A percentile compares a stretch with the other conserved stretches of the same genome.
These are phyloP conservation scores for Reticulitermes speratus DNA, from an alignment of 1,140 invertebrate genomes.

Conservation along the genomic window DNA sequence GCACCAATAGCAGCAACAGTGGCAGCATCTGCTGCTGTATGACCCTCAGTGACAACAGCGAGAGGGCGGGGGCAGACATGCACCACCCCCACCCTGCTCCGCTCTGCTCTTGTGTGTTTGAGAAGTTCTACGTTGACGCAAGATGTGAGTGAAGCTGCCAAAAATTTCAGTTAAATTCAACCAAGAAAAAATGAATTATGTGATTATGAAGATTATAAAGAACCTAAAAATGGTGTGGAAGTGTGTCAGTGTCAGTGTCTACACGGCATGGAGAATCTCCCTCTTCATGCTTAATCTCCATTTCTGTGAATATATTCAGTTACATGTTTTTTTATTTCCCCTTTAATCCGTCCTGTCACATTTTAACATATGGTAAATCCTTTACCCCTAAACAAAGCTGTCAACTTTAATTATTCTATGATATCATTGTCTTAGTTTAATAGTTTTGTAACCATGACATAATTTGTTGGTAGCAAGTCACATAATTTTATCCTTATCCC, in stretches of 20 bases:
- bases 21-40: constrained; percentile 17
- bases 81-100: constrained; percentile 16
- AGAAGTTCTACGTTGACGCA: constrained; percentile 3
- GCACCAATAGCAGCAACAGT: constrained; percentile 28
- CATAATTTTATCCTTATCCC: not conserved
- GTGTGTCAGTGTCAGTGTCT: constrained; percentile 7
- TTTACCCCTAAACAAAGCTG: not conserved
- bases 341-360: not conserved
- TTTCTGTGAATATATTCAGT: not conserved
- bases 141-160: constrained; percentile 15
- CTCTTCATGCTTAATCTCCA: constrained; percentile 7
- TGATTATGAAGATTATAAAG: not conserved
- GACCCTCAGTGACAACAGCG: constrained; percentile 5
- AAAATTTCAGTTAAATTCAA: constrained; percentile 20
- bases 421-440: not conserved
- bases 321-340: not conserved
- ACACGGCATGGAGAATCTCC: not conserved
- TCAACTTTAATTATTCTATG: not conserved
- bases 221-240: not conserved
- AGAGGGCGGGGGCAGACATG: not conserved
- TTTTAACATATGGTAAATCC: constrained; percentile 16
- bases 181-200: not conserved
- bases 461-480: not conserved
- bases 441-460: not conserved
- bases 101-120: constrained; percentile 22